Evolutionary conservation across 2,113 vertebrate species (phyloP), one percentile per base, ranked within the genome.

Genomic region (Rostratula benghalensis): DNA sequence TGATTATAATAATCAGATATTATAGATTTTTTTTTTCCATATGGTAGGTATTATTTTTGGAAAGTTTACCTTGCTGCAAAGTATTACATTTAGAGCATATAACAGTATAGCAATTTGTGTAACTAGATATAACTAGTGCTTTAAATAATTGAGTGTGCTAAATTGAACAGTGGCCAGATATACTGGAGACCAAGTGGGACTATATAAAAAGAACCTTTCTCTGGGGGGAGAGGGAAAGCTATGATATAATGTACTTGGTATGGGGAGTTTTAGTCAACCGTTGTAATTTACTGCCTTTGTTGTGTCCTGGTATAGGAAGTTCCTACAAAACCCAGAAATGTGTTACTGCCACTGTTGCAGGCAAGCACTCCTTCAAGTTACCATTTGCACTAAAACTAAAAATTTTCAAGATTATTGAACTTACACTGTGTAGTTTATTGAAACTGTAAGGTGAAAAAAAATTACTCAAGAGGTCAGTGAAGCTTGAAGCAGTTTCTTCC

Each of bases 381-480:
- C 33, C 15, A 28, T 89, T 79, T 83, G 59, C 46, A 43, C 25
- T 23, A 54, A 45, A 94, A n/a, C 7, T 2, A 54, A 77, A 39
- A 7, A 5, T 12, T 75, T 51, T 53, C 31, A 33, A 33, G 24
- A 21, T 48, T n/a, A 53, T 9, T 74, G 15, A 81, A 11, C 2
- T 78, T 56, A 3, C 0, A 8, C 45, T 0, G 0, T 10, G 6
- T 53, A 25, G 4, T 56, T 6, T 48, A 13, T 35, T 82, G 45
- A 25, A 69, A 84, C 9, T 56, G 33, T 33, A 70, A 67, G 14
- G 14, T 73, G 31, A 39, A 39, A 65, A 65, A 77, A 61, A 28
- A 30, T 33, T 15, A 45, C 3, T 54, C 51, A 12, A 80, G 60
- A 59, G 8, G 13, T 46, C 17, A 54, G 24, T 61, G 60, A 70